Conservation (phyloP, 1,140 invertebrate species). For the Drosophila arizonae region DNA sequence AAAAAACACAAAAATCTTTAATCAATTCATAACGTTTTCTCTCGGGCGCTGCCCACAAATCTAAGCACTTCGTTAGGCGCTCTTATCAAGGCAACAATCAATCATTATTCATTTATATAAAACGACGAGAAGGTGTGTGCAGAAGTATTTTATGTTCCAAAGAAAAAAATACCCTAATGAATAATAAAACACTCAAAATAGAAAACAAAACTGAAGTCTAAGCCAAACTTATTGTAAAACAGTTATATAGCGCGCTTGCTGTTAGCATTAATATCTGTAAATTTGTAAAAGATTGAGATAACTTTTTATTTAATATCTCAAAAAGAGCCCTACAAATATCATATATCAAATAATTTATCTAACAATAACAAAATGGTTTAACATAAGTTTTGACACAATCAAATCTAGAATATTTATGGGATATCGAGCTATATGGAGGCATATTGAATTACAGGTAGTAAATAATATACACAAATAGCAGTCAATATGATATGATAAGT, state of each 20-base stretch:
- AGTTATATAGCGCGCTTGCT: too few relatives aligned
- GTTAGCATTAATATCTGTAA: too few relatives aligned
- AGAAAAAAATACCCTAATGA: background rate
- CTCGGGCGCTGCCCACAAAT: conserved; percentile 12
- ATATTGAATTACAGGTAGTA: background rate
- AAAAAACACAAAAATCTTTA: background rate
- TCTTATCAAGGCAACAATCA: conserved; percentile 27
- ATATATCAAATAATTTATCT: too few relatives aligned
- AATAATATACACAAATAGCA: background rate
- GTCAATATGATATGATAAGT: too few relatives aligned
- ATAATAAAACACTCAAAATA: background rate
- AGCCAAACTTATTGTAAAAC: too few relatives aligned
- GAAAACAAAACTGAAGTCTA: too few relatives aligned
- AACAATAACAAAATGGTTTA: background rate
- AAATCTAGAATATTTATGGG: too few relatives aligned
- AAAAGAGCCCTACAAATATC: too few relatives aligned
- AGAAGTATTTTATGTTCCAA: background rate
- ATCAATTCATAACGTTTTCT: conserved; percentile 18
- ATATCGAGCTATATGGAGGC: too few relatives aligned
- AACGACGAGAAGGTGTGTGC: background rate
- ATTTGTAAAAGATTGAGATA: too few relatives aligned
- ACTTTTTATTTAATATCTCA: too few relatives aligned
- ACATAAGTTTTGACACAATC: background rate
- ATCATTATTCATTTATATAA: conserved; percentile 15
- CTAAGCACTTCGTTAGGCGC: background rate